Conservation (phyloP, 2,797 vertebrate genomes). For the Enteromius afrohamiltoni region DNA sequence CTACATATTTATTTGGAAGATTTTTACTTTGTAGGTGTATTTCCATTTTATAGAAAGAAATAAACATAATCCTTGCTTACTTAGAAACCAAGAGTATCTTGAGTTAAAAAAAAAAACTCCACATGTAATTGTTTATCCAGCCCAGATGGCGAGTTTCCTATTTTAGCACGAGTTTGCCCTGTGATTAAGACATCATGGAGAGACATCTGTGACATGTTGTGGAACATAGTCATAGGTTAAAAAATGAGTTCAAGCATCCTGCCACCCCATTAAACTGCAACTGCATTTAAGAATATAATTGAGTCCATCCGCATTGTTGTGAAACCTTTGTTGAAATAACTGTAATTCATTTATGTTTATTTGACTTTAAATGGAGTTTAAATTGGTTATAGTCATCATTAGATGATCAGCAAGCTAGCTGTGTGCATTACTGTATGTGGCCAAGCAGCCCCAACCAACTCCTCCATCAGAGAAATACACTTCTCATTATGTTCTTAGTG, state of each 20-base stretch:
- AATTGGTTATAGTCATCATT: background rate
- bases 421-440: background rate
- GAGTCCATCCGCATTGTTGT: background rate
- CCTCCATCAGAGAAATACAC: background rate
- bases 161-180: slow-evolving; percentile 30
- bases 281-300: slow-evolving; percentile 12
- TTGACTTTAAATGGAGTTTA: background rate
- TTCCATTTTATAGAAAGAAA: background rate
- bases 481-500: slow-evolving; percentile 22
- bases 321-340: slow-evolving; percentile 1
- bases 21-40: background rate
- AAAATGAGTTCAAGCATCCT: background rate
- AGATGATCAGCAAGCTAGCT: slow-evolving; percentile 1
- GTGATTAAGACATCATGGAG: slow-evolving; percentile 23
- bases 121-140: slow-evolving; percentile 31
- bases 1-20: background rate
- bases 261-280: background rate
- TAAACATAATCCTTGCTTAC: slow-evolving; percentile 7
- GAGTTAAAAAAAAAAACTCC: slow-evolving; percentile 2
- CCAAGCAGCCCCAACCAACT: background rate
- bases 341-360: background rate
- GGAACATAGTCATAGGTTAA: background rate
- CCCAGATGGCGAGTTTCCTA: slow-evolving; percentile 36
- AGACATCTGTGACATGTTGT: slow-evolving; percentile 13
- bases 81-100: background rate